Evolutionary conservation across 2,113 vertebrate species (phyloP).

Genomic region (Carassius gibelio): DNA sequence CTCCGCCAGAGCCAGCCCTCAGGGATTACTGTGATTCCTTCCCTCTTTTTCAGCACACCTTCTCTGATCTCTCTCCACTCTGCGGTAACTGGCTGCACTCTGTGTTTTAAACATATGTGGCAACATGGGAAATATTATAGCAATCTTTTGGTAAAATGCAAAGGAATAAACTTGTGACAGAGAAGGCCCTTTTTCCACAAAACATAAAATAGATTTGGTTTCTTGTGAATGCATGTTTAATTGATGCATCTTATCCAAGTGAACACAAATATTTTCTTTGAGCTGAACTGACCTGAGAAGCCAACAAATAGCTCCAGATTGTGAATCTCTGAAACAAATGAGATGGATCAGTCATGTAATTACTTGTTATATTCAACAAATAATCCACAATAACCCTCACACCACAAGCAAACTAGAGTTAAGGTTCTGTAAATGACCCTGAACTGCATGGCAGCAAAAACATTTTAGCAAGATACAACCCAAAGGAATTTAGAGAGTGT

Average conservation of each 20-base stretch:
- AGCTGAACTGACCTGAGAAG: not conserved
- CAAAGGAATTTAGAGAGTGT: too few relatives aligned
- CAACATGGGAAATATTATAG: not conserved
- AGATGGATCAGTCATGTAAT: too few relatives aligned
- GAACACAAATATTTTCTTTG: not conserved
- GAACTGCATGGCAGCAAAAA: too few relatives aligned
- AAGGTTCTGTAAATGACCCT: too few relatives aligned
- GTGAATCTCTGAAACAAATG: too few relatives aligned
- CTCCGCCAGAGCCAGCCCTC: constrained; percentile 71
- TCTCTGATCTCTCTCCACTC: constrained; percentile 63
- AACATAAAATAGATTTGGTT: not conserved
- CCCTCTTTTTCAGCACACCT: constrained; percentile 73
- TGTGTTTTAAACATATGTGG: constrained; percentile 39
- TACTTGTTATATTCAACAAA: too few relatives aligned
- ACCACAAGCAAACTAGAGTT: too few relatives aligned
- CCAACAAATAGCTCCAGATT: not conserved
- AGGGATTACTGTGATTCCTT: constrained; percentile 74
- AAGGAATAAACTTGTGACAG: not conserved
- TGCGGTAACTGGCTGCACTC: constrained; percentile 50
- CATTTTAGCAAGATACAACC: too few relatives aligned
- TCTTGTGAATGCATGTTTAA: not conserved
- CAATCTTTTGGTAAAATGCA: not conserved
- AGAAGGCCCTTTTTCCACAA: not conserved
- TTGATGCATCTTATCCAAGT: not conserved
- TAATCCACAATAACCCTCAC: too few relatives aligned